Evolutionary conservation across 2,113 vertebrate genomes (phyloP), one percentile per base, ranked within the genome.

Genomic region (Sclerurus mexicanus): DNA sequence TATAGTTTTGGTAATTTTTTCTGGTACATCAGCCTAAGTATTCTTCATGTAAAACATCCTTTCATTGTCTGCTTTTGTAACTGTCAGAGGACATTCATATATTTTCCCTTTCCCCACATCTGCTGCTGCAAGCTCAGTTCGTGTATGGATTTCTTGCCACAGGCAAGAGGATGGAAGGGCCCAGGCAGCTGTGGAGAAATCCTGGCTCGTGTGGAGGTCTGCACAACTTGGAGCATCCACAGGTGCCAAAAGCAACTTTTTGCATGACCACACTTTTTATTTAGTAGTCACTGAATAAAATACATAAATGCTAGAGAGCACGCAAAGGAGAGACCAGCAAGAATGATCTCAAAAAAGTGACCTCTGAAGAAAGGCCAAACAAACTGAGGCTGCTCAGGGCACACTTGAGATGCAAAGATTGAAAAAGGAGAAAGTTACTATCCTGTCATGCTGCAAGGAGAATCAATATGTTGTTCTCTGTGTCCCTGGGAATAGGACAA

Each of bases 151-250:
- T 88, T 67, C 78, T 93, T n/a, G 40, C 85, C 75, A 71, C 79
- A 84, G n/a, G 73, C 76, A 90, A 87, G 76, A 87, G 83, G 60
- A 81, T 60, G 49, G 80, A 89, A 78, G 24, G 60, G 69, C 50
- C 50, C 62, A 95, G 75, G 55, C 86, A 95, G 60, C 86, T 87
- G 86, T 78, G 83, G 69, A 93, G 58, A 92, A 95, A 84, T 74
- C 47, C 86, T 95, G 91, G 73, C 76, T 92, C 3, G 0, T 2
- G 2, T 47, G 64, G 66, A 94, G 7, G 25, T 87, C 79, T 89
- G 80, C 39, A 55, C 30, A 64, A 49, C 35, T 35, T 77, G 56
- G 52, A 90, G 47, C 76, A 95, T 44, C 73, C 14, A 10, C 64
- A 75, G 40, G 68, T 7, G 4, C 76, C 94, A 84, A 96, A 90